Base-by-base conservation (phyloP, 1,140 invertebrate genomes). In the Pseudomyrmex flavicornis region DNA sequence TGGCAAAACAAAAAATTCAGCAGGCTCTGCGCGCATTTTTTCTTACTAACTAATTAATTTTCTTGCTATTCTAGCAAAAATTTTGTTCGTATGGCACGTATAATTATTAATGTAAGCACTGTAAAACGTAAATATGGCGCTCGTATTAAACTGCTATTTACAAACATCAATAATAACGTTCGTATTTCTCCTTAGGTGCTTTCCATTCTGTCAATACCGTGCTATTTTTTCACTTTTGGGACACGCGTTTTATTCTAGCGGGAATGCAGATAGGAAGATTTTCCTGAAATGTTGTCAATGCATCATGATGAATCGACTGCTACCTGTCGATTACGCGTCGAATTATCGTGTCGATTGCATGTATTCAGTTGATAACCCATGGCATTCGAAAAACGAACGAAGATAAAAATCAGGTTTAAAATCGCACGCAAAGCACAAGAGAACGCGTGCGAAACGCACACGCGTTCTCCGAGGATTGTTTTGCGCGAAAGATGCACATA, bases 261-360 rank as follows among this genome's bases (percentile, higher is more conserved):
- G 65, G 66, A 72, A 61, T 17, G 56, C 35, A 35, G n/a, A 20
- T 72, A 58, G 58, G 13, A 20, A 59, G 20, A 70, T 75, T 73
- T 61, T 35, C 44, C 22, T 35, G 77, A 82, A 82, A 66, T 26
- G 26, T n/a, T 56, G 77, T 82, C 66, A 59, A 20, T 73, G 56
- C 69, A 20, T n/a, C 22, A 50, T 59, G 62, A 82, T 77, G 63
- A 77, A 56, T 22, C 75, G 61, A 69, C 63, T 69, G 63, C 35
- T 77, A 46, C 26, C 75, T 77, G 75, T 46, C 75, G 63, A 77
- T 77, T 77, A 69, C 63, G 46, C 44, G 50, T 77, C 75, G 75
- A 77, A 69, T 77, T 77, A 77, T 77, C 50, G 52, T 69, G 50
- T 69, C 75, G 35, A 63, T 69, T 77, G 50, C 75, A 69, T 22